phyloP scores from a whole-genome alignment of 2,797 vertebrate genomes.

The Columba guinea region DNA sequence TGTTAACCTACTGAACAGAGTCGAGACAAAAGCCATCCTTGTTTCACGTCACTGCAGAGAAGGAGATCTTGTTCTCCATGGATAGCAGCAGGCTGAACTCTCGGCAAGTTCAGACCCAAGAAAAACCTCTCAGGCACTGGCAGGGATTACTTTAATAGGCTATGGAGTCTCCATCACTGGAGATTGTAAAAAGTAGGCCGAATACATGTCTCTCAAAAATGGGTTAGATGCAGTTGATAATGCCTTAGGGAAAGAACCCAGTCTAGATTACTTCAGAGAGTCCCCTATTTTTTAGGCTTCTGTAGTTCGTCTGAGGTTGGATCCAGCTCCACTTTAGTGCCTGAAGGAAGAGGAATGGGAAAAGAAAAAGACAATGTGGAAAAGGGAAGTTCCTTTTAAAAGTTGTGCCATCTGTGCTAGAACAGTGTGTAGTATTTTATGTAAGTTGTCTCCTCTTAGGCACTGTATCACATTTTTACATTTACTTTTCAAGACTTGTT shows the following conservation, averaged over 20 bases:
- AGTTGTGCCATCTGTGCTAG: neutral
- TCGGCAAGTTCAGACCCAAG: neutral
- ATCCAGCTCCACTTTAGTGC: neutral
- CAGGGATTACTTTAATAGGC: neutral
- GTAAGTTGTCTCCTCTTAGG: neutral
- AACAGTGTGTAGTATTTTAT: neutral
- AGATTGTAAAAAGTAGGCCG: neutral
- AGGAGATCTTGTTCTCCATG: neutral
- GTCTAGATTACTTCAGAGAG: neutral
- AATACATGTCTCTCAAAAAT: neutral
- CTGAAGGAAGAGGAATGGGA: neutral
- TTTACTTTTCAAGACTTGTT: neutral
- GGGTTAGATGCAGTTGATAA: neutral
- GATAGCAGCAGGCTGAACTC: neutral
- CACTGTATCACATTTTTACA: neutral
- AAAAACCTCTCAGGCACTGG: neutral
- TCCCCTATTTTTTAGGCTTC: neutral
- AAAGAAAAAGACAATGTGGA: neutral
- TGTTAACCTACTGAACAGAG: neutral
- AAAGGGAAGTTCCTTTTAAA: neutral
- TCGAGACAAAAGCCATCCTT: neutral
- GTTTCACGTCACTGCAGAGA: neutral
- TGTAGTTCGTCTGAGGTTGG: neutral
- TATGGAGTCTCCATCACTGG: neutral
- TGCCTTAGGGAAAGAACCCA: neutral